These are phyloP conservation scores for Congeria kusceri DNA, from an alignment of 2,888 invertebrate species.

Conservation along the genomic window DNA sequence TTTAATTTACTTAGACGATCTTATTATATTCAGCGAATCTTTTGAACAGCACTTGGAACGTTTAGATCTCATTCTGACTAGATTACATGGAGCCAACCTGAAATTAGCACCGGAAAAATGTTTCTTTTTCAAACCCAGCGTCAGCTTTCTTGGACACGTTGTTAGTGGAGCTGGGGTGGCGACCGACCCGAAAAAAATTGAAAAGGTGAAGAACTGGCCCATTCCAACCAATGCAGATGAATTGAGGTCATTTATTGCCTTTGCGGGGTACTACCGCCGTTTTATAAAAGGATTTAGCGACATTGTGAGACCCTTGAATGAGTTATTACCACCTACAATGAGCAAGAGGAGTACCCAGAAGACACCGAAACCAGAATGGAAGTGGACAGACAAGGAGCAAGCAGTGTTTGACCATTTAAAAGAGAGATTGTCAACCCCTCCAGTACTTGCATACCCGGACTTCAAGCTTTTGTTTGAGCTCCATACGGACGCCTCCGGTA, in stretches of 20 bases:
- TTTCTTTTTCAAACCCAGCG: slow-evolving; percentile 24
- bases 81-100: slow-evolving; percentile 25
- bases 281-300: slow-evolving; percentile 52
- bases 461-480: slow-evolving; percentile 39
- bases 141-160: slow-evolving; percentile 50
- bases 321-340: slow-evolving; percentile 22
- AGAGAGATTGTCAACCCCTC: slow-evolving; percentile 26
- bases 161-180: slow-evolving; percentile 32
- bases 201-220: slow-evolving; percentile 45
- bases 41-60: slow-evolving; percentile 51
- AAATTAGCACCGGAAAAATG: slow-evolving; percentile 57
- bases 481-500: slow-evolving; percentile 37
- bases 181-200: slow-evolving; percentile 16
- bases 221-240: slow-evolving; percentile 41
- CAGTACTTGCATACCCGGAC: slow-evolving; percentile 32
- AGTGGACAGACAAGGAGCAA: slow-evolving; percentile 28
- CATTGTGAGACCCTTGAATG: slow-evolving; percentile 45
- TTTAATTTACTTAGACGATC: slow-evolving; percentile 60
- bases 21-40: slow-evolving; percentile 46
- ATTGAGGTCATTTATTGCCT: slow-evolving; percentile 49
- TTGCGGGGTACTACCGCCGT: slow-evolving; percentile 49
- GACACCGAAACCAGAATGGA: not conserved
- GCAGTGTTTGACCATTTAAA: slow-evolving; percentile 30
- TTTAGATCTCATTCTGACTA: slow-evolving; percentile 33
- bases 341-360: not conserved